Percentiles rank a stretch among this genome's conserved stretches.
Conservation (phyloP, 1,140 invertebrate genomes). For the Drosophila aff. region DNA sequence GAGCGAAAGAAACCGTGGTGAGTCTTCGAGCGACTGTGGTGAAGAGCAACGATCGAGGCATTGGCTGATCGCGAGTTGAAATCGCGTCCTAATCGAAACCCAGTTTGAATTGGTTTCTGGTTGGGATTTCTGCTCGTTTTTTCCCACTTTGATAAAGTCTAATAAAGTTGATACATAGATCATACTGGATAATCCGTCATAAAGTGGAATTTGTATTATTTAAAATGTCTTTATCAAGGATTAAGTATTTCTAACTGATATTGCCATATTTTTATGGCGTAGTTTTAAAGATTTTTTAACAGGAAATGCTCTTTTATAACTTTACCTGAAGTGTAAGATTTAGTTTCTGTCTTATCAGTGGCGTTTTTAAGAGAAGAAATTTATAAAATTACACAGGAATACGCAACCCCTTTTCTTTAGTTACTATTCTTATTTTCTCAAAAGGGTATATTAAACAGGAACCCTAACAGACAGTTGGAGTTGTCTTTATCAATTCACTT, state of each 20-base stretch:
- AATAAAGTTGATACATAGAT: background rate
- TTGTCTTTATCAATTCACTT: constrained; percentile 34
- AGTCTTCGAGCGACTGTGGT: constrained; percentile 53
- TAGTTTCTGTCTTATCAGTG: background rate
- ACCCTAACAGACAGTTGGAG: background rate
- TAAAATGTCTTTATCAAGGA: background rate
- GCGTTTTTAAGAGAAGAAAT: too few species aligned
- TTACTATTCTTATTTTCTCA: background rate
- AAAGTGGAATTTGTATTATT: background rate
- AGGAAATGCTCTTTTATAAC: background rate
- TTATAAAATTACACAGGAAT: too few species aligned
- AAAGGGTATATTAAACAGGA: background rate
- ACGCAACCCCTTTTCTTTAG: too few species aligned
- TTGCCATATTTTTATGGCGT: background rate
- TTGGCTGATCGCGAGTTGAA: constrained; percentile 25
- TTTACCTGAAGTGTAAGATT: background rate
- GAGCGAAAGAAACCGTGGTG: constrained; percentile 36
- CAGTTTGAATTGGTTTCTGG: constrained; percentile 27
- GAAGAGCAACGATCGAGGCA: constrained; percentile 38
- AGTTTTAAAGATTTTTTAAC: too few species aligned
- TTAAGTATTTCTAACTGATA: too few species aligned
- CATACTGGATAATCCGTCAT: background rate
- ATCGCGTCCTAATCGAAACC: constrained; percentile 20
- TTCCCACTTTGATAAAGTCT: background rate
- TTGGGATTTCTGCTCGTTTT: constrained; percentile 1